phyloP scores from a whole-genome alignment of 2,888 invertebrate species.

The Sipha maydis region DNA sequence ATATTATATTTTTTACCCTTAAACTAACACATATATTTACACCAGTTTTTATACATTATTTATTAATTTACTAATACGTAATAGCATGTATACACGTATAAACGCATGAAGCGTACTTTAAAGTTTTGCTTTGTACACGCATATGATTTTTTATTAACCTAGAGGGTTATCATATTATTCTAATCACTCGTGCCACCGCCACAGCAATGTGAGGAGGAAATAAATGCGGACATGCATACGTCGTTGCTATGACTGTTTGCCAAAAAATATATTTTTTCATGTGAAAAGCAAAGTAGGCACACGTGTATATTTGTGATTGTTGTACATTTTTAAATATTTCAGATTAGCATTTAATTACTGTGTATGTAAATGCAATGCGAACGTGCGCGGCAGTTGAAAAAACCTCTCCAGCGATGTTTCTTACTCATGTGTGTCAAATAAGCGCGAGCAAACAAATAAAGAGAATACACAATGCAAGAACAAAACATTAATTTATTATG shows the following conservation, averaged over 20 bases:
- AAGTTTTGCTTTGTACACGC: background rate
- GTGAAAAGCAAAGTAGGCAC: background rate
- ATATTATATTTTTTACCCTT: background rate
- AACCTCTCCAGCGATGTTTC: background rate
- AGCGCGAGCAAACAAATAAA: background rate
- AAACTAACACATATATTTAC: background rate
- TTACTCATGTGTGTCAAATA: background rate
- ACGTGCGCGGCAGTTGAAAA: background rate
- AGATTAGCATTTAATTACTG: constrained; percentile 50
- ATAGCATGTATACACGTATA: background rate
- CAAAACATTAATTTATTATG: background rate
- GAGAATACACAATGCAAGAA: background rate
- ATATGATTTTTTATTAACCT: background rate
- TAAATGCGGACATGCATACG: constrained; percentile 28
- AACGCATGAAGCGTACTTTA: too few relatives aligned
- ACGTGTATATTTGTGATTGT: constrained; percentile 5
- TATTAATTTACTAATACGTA: too few relatives aligned
- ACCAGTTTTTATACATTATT: background rate
- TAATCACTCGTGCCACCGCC: background rate
- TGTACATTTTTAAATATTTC: constrained; percentile 3
- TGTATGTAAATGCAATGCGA: background rate
- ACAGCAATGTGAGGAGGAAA: background rate
- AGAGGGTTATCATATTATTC: background rate
- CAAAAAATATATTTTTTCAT: constrained; percentile 19
- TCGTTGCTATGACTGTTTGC: background rate